A percentile compares a stretch with the other conserved stretches of the same genome.
Evolutionary conservation across 2,888 invertebrate species (phyloP).

Genomic region (Nesidiocoris tenuis): DNA sequence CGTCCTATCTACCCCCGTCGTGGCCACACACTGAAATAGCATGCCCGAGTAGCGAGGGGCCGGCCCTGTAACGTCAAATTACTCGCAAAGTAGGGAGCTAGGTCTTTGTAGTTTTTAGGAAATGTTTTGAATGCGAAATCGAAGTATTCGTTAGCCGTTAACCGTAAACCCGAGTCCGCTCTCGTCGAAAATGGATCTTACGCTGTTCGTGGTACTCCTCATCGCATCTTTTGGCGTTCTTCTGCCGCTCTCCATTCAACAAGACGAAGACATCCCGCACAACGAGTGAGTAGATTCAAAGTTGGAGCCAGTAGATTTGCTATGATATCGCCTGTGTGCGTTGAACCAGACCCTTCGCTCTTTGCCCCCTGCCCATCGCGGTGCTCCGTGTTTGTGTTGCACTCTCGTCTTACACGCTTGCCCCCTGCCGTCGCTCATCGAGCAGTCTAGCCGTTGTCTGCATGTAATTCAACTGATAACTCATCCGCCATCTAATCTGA

Average conservation of each 20-base stretch:
- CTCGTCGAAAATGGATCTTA: constrained; percentile 23
- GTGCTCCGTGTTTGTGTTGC: neutral
- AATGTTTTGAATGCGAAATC: constrained; percentile 25
- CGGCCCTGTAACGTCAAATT: constrained; percentile 16
- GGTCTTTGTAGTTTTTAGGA: constrained; percentile 32
- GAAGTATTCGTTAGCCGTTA: neutral
- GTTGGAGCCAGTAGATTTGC: neutral
- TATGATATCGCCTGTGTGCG: neutral
- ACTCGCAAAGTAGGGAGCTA: constrained; percentile 31
- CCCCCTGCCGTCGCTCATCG: neutral
- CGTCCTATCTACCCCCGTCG: neutral
- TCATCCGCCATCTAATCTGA: neutral
- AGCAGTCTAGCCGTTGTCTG: constrained; percentile 35
- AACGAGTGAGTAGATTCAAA: constrained; percentile 71
- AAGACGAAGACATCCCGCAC: constrained; percentile 86
- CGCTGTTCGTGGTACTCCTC: constrained; percentile 39
- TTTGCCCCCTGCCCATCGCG: neutral
- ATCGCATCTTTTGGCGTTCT: constrained; percentile 21
- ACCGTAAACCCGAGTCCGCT: neutral
- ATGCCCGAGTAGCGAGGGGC: constrained; percentile 35
- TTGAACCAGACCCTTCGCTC: neutral
- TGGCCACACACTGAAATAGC: constrained; percentile 29
- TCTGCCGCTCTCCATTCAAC: constrained; percentile 62
- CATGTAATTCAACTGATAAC: constrained; percentile 30
- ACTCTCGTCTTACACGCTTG: constrained; percentile 3